Base-by-base conservation (phyloP, 2,888 invertebrate species). In the Stratiomys singularior region DNA sequence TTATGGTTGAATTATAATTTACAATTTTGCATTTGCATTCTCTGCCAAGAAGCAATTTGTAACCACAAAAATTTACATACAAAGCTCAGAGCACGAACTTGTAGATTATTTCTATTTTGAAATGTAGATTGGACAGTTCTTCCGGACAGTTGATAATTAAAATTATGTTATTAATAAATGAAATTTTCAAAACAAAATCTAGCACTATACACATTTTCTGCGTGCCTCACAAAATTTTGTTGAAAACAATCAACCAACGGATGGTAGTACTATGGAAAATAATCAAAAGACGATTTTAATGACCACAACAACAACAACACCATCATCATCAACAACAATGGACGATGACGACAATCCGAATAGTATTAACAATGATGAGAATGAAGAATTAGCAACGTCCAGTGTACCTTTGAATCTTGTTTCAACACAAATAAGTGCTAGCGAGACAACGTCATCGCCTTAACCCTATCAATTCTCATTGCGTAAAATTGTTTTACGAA, bases 351-450 rank as follows among this genome's bases (percentile, higher is more conserved):
- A 64, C 56, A 78, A 66, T 44, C 52, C 47, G 30, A 76, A 76
- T 47, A 64, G 47, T 72, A 23, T 25, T 52, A 80, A 79, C 72
- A 78, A 77, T 46, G 76, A 79, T 56, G 81, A 80, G 66, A 81
- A 81, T 76, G 83, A 83, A 37, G 58, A 58, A 76, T 78, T 79
- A 63, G 83, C 82, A 78, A 79, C 80, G 74, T 82, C 82, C 79
- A 83, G 82, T 80, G 81, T 82, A 80, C 83, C 83, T 67, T 81
- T 83, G 76, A 83, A 83, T 82, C 81, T 83, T 79, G 83, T 83
- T 66, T 81, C 83, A 76, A 83, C 80, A 67, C 81, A 81, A 79
- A 77, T 81, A 60, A 79, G 80, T 76, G 76, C 77, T 76, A 77
- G 76, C 23, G 76, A 71, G 30, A 69, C 76, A 27, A 58, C 76